phyloP scores from a whole-genome alignment of 35 echinoderm and acorn worm species.

The Amphiura filiformis region DNA sequence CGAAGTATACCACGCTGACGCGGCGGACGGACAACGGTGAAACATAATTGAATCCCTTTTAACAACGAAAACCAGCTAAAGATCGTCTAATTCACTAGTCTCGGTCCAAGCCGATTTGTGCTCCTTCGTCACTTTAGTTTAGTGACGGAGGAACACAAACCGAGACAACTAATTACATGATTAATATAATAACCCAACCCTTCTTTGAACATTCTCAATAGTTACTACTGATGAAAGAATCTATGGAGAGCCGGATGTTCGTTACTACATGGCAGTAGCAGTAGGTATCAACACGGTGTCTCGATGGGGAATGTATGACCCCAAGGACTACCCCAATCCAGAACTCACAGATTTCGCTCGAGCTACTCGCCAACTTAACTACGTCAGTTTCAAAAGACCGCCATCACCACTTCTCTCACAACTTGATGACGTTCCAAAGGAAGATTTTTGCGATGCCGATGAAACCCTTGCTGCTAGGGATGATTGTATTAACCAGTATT shows the following conservation, averaged over 20 bases:
- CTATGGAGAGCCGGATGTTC: background rate
- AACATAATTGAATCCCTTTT: too few species aligned
- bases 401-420: constrained; percentile 46
- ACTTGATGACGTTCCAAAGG: constrained; percentile 29
- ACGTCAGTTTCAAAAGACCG: constrained; percentile 54
- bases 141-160: too few species aligned
- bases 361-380: constrained; percentile 17
- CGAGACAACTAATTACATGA: too few species aligned
- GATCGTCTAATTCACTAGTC: too few species aligned
- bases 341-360: background rate
- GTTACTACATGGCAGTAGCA: background rate
- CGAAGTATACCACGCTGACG: too few species aligned
- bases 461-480: background rate
- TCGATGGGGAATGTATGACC: background rate
- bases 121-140: too few species aligned
- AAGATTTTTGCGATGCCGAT: constrained; percentile 33
- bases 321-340: background rate
- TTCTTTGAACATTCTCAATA: background rate
- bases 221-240: background rate
- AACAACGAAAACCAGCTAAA: too few species aligned
- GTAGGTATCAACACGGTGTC: background rate
- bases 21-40: too few species aligned
- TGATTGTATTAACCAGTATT: background rate
- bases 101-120: too few species aligned
- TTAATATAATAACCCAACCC: too few species aligned